These are phyloP conservation scores for Epinotia bilunana DNA, from an alignment of 2,888 invertebrate genomes.

Conservation along the genomic window DNA sequence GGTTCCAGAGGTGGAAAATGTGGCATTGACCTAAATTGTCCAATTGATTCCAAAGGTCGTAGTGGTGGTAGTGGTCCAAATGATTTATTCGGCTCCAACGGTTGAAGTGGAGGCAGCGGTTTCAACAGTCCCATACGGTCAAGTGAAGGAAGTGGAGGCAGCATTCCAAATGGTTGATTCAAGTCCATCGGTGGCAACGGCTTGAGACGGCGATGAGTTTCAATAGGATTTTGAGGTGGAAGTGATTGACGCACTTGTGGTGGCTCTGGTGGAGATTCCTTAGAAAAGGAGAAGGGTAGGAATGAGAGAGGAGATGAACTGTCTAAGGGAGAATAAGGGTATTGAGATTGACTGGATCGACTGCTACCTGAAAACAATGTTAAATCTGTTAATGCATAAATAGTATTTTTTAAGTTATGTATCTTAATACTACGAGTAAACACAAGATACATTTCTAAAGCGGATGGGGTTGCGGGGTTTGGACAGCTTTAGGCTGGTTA, in stretches of 20 bases:
- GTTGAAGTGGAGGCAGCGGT: constrained; percentile 9
- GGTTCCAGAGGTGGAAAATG: not conserved
- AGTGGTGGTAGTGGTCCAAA: not conserved
- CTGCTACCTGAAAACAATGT: constrained; percentile 12
- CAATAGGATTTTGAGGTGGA: not conserved
- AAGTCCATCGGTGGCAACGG: not conserved
- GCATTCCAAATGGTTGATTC: constrained; percentile 1
- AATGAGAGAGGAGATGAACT: not conserved
- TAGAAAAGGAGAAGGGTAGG: constrained; percentile 2
- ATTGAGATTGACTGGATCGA: constrained; percentile 15
- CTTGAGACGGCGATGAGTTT: not conserved
- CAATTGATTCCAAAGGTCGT: no score
- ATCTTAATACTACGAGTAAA: not conserved
- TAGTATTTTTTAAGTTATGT: not conserved
- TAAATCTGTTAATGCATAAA: not conserved
- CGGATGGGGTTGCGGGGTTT: not conserved
- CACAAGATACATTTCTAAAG: not conserved
- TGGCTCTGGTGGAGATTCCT: not conserved
- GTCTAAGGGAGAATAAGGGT: constrained; percentile 20
- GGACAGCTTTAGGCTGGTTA: no score
- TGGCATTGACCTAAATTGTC: not conserved
- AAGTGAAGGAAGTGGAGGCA: not conserved
- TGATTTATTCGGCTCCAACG: not conserved
- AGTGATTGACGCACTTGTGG: not conserved
- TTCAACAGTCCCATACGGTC: not conserved